A percentile compares a stretch with the other conserved stretches of the same genome.
phyloP scores from a whole-genome alignment of 2,113 vertebrate species.

The Lophius piscatorius region DNA sequence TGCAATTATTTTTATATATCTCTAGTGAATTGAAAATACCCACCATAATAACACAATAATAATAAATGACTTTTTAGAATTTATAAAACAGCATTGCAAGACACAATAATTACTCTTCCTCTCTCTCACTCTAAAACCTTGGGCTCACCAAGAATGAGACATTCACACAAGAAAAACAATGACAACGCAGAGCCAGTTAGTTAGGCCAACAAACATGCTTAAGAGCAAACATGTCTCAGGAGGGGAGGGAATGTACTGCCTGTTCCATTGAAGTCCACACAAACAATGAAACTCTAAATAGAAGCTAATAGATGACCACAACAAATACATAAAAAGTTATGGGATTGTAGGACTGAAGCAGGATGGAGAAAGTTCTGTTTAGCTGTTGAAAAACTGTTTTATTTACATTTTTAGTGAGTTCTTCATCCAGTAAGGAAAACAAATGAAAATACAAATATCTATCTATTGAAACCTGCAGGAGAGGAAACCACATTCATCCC shows the following conservation, averaged over 20 bases:
- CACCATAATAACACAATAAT: too few relatives aligned
- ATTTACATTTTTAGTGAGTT: background rate
- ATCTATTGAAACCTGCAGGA: background rate
- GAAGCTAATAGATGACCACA: conserved; percentile 4
- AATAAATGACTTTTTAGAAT: too few relatives aligned
- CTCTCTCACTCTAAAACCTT: too few relatives aligned
- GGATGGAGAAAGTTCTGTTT: background rate
- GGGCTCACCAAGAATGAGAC: too few relatives aligned
- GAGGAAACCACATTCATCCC: background rate
- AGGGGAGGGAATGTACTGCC: background rate
- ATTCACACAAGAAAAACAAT: background rate
- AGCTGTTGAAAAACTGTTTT: background rate
- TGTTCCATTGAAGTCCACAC: background rate
- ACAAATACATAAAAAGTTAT: background rate
- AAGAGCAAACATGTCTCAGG: background rate
- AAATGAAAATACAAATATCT: too few relatives aligned
- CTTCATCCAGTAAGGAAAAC: background rate
- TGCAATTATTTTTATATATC: too few relatives aligned
- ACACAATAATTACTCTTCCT: too few relatives aligned
- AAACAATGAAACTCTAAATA: conserved; percentile 5
- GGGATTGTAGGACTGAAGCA: too few relatives aligned
- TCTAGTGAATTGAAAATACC: too few relatives aligned
- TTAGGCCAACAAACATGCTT: background rate
- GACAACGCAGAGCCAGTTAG: background rate
- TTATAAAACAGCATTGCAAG: too few relatives aligned